Evolutionary conservation across 2,888 invertebrate species (phyloP), one percentile per base, ranked within the genome.

Genomic region (Drosophila phalerata): DNA sequence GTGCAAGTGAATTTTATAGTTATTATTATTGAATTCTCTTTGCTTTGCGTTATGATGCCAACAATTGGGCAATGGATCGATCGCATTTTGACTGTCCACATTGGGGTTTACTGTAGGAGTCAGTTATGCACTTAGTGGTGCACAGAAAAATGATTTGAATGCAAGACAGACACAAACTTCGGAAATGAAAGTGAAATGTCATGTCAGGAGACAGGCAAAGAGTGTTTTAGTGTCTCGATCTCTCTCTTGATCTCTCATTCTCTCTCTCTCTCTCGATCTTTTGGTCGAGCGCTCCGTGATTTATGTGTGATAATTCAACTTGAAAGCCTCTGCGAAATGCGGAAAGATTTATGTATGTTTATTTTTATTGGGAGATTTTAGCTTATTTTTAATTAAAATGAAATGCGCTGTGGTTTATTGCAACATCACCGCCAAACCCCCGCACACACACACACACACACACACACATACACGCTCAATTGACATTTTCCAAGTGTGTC

Each of bases 131-230:
- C 30, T 42, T 55, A 32, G 52, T 57, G 55, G 70, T 19, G 53
- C 64, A 61, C 30, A 48, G 8, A 17, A 57, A 69, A 69, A 77
- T 73, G 70, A 80, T 88, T 88, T 88, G 58, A 85, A 83, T 88
- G 87, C 87, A 73, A 79, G 79, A 75, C 79, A 86, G 78, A 70
- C 85, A 79, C 72, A 83, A 62, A 88, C 85, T 88, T 88, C 89
- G 85, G 81, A 87, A 87, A 89, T 87, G 89, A 87, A 87, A 87
- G 87, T 87, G 87, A 87, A 87, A 85, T 87, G 89, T 85, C 89
- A 87, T 80, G 85, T 74, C 77, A 69, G 57, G 58, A 62, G 80
- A 77, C 79, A 58, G 63, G 43, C 77, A 69, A 68, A 64, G 68
- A 69, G 71, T 30, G 53, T 38, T 30, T 42, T 10, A 76, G 64